These are phyloP conservation scores for Drosophila lacicola DNA, from an alignment of 2,888 invertebrate genomes.

Conservation along the genomic window DNA sequence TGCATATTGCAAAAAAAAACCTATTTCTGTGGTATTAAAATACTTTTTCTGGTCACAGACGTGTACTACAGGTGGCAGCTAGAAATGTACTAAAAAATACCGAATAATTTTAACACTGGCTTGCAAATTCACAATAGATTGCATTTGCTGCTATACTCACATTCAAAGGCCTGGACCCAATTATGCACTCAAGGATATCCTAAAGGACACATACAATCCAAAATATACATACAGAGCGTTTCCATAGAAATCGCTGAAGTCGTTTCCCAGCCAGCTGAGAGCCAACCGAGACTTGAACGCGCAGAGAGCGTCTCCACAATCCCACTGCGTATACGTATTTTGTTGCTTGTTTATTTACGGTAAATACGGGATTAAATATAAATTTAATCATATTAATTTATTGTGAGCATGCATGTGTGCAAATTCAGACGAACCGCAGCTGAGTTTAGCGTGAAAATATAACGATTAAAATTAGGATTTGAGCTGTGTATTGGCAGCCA, in stretches of 20 bases:
- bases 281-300: slow-evolving; percentile 20
- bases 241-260: slow-evolving; percentile 24
- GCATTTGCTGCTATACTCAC: slow-evolving; percentile 15
- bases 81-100: slow-evolving; percentile 37
- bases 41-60: too few species aligned
- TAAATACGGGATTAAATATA: too few species aligned
- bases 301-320: slow-evolving; percentile 18
- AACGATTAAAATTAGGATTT: not conserved
- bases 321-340: slow-evolving; percentile 48
- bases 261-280: slow-evolving; percentile 12
- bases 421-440: slow-evolving; percentile 3
- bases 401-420: not conserved
- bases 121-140: slow-evolving; percentile 16
- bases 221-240: slow-evolving; percentile 13
- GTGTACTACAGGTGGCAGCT: not conserved
- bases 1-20: too few species aligned
- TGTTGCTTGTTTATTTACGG: slow-evolving; percentile 33
- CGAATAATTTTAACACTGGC: slow-evolving; percentile 14
- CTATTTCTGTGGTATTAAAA: too few species aligned
- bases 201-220: slow-evolving; percentile 33
- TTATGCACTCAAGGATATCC: slow-evolving; percentile 40
- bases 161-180: slow-evolving; percentile 8
- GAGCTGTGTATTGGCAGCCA: not conserved
- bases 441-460: not conserved
- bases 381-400: not conserved